A percentile compares a stretch with the other conserved stretches of the same genome.
phyloP scores from a whole-genome alignment of 2,888 invertebrate genomes.

The Urechis unicinctus region DNA sequence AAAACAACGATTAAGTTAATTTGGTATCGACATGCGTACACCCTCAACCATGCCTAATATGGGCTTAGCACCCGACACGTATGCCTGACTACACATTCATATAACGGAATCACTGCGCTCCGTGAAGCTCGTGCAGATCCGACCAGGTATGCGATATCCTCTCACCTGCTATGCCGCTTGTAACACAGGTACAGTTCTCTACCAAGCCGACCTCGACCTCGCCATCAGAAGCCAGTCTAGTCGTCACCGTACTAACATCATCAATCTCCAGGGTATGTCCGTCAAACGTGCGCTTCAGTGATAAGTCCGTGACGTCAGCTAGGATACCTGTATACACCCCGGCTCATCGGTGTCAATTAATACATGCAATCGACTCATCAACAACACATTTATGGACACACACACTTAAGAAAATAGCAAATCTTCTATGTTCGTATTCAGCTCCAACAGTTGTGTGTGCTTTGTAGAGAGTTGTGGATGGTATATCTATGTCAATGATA shows the following conservation, averaged over 20 bases:
- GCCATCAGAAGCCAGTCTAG: constrained; percentile 5
- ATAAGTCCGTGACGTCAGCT: constrained; percentile 16
- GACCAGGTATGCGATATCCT: background rate
- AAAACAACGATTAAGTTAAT: background rate
- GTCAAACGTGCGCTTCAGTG: constrained; percentile 12
- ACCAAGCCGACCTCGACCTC: constrained; percentile 9
- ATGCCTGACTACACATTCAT: background rate
- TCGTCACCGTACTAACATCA: constrained; percentile 10
- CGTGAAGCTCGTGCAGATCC: too few relatives aligned
- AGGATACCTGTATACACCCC: constrained; percentile 23
- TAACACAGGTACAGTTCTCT: constrained; percentile 23
- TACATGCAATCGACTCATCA: too few relatives aligned
- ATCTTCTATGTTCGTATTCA: too few relatives aligned
- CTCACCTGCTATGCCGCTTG: constrained; percentile 13
- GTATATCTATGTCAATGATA: too few relatives aligned
- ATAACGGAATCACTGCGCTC: too few relatives aligned
- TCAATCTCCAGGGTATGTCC: constrained; percentile 11
- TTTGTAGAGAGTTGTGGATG: too few relatives aligned
- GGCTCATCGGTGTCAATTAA: background rate
- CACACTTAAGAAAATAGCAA: too few relatives aligned
- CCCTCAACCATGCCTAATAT: background rate
- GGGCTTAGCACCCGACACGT: too few relatives aligned
- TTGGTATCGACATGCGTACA: background rate
- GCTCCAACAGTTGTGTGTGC: too few relatives aligned
- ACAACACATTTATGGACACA: too few relatives aligned